phyloP scores from a whole-genome alignment of 2,797 vertebrate species.

The Allobates femoralis region DNA sequence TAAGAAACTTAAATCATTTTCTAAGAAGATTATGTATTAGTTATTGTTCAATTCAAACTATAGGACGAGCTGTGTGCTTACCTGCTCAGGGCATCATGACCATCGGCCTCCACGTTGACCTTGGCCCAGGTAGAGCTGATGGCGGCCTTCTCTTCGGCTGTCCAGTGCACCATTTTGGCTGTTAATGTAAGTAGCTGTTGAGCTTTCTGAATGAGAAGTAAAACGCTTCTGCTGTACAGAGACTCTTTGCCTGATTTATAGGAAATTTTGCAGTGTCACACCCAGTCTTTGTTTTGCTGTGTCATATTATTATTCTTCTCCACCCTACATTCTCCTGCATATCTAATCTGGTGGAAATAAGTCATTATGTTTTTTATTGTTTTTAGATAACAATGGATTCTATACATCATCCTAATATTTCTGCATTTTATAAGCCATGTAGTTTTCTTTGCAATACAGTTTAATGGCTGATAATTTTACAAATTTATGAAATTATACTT shows the following conservation, averaged over 20 bases:
- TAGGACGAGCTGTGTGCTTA: neutral
- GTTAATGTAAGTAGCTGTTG: neutral
- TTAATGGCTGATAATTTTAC: neutral
- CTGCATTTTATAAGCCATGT: neutral
- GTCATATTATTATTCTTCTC: slow-evolving; percentile 5
- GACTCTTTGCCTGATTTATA: neutral
- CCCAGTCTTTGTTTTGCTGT: neutral
- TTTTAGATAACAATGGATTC: neutral
- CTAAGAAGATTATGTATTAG: neutral
- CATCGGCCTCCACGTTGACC: slow-evolving; percentile 72
- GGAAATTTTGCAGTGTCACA: neutral
- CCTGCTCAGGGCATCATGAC: slow-evolving; percentile 40
- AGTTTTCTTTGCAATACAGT: neutral
- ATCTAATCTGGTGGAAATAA: neutral
- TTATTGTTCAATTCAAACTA: neutral
- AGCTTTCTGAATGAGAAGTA: neutral
- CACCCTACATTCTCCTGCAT: neutral
- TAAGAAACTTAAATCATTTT: too few species aligned
- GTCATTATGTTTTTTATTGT: neutral
- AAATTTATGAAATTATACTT: neutral
- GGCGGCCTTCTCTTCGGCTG: slow-evolving; percentile 70
- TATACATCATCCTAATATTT: neutral
- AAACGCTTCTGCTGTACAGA: neutral
- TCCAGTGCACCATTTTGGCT: slow-evolving; percentile 17
- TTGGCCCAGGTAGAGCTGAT: slow-evolving; percentile 71